A percentile compares a stretch with the other conserved stretches of the same genome.
Evolutionary conservation across 2,888 invertebrate species (phyloP).

Genomic region (Lomographa bimaculata): DNA sequence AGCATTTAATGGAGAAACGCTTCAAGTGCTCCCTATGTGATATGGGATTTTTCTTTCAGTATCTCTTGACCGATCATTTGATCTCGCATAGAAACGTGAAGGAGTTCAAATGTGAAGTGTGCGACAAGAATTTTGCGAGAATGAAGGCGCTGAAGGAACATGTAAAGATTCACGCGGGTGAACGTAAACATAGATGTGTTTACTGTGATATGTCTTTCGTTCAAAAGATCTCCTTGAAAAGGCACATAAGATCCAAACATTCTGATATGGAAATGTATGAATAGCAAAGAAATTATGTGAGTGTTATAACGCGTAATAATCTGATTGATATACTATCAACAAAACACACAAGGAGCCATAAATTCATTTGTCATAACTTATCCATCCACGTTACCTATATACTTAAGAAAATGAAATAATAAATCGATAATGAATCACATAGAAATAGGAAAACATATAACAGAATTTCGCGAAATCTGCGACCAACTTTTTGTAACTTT

Average conservation of each 20-base stretch:
- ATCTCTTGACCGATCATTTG: conserved; percentile 55
- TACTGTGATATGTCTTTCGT: conserved; percentile 39
- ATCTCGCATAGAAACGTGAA: conserved; percentile 64
- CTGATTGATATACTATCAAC: no score
- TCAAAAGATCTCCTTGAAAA: conserved; percentile 43
- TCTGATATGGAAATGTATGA: no score
- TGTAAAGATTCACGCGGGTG: conserved; percentile 49
- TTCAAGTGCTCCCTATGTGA: conserved; percentile 40
- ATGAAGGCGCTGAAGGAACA: conserved; percentile 55
- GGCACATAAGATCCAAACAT: conserved; percentile 50
- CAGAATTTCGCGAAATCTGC: no score
- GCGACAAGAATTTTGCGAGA: conserved; percentile 51
- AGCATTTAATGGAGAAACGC: conserved; percentile 38
- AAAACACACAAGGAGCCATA: no score
- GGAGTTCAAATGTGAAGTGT: conserved; percentile 60
- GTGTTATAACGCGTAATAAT: no score
- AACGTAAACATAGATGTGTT: conserved; percentile 39
- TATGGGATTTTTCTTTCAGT: conserved; percentile 34
- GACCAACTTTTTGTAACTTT: no score
- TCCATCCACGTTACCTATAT: no score
- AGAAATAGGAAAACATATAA: no score
- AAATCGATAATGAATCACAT: no score
- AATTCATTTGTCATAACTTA: no score
- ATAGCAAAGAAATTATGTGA: no score
- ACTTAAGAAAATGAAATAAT: no score